Evolutionary conservation across 2,797 vertebrate species (phyloP), one percentile per base, ranked within the genome.

Genomic region (Scolopax bukidnonensis): DNA sequence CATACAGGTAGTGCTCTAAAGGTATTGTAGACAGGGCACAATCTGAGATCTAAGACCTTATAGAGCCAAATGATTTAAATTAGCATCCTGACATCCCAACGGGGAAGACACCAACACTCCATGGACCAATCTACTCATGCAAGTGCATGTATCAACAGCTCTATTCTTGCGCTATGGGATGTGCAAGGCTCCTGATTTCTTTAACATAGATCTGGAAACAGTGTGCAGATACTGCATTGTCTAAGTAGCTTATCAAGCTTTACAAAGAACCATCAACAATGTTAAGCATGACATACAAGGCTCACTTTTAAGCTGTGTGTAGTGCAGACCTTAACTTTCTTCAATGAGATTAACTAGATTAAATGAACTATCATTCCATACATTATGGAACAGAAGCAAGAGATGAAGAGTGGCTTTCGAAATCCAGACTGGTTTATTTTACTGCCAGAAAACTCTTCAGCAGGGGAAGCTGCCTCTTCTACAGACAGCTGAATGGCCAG

Each of bases 101-200:
- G 61, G 36, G 27, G 36, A 88, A 68, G 36, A 12, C 7, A 5
- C 40, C 63, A 87, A 33, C 18, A 41, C 25, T 18, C 9, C 25
- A 11, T 5, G 27, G 47, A 69, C 59, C 33, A 47, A 36, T 32
- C 51, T 77, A 11, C 16, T 75, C 32, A 54, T 28, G 20, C 4
- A 3, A 63, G 24, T 4, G 57, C 0, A 6, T 8, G 1, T 19
- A 50, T 15, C 10, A 73, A 38, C 25, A 85, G 0, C 20, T 64
- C 69, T 21, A 10, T 25, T 32, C 28, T 81, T 15, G 5, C 36
- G 32, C 53, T 86, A 16, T 3, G 1, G 21, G n/a, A 41, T 18
- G 17, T 3, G 5, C 20, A 64, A 61, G 17, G 59, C 10, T 78
- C 40, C 28, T 4, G 8, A 12, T 36, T 88, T 86, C 73, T 41